A percentile compares a stretch with the other conserved stretches of the same genome.
Evolutionary conservation across 2,888 invertebrate species (phyloP).

Genomic region (Lottia gigantea): DNA sequence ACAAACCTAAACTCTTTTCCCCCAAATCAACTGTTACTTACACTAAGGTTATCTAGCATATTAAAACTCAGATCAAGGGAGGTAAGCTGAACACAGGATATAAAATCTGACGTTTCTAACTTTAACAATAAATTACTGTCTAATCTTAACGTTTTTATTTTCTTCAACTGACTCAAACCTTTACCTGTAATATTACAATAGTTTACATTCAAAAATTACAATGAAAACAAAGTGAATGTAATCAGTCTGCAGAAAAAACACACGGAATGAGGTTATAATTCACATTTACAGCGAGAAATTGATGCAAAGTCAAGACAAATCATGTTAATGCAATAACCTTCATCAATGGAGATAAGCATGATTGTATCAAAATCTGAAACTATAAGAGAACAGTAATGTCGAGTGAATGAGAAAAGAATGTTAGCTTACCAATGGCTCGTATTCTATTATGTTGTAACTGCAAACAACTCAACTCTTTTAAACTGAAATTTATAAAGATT

Average conservation of each 20-base stretch:
- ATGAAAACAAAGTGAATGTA: too few relatives aligned
- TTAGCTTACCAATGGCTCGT: conserved; percentile 53
- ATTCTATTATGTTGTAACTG: conserved; percentile 64
- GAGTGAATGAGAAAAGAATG: too few relatives aligned
- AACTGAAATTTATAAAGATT: conserved; percentile 38
- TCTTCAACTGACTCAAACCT: conserved; percentile 48
- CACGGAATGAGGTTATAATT: too few relatives aligned
- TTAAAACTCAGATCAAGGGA: conserved; percentile 61
- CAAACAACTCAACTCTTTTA: conserved; percentile 56
- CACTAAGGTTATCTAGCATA: conserved; percentile 56
- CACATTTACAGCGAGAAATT: too few relatives aligned
- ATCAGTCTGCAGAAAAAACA: too few relatives aligned
- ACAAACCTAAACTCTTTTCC: too few relatives aligned
- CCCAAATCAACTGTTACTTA: conserved; percentile 49
- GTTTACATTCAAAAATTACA: too few relatives aligned
- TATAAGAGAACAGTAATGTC: too few relatives aligned
- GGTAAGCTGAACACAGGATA: conserved; percentile 55
- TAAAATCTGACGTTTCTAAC: conserved; percentile 57
- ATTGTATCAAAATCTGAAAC: too few relatives aligned
- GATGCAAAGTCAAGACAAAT: too few relatives aligned
- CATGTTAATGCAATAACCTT: too few relatives aligned
- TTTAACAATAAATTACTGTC: conserved; percentile 58
- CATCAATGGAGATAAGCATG: too few relatives aligned
- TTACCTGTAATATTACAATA: conserved; percentile 50
- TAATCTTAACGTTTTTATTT: conserved; percentile 56